A percentile compares a stretch with the other conserved stretches of the same genome.
These are phyloP conservation scores for Drosophila recens DNA, from an alignment of 2,888 invertebrate species.

Conservation along the genomic window DNA sequence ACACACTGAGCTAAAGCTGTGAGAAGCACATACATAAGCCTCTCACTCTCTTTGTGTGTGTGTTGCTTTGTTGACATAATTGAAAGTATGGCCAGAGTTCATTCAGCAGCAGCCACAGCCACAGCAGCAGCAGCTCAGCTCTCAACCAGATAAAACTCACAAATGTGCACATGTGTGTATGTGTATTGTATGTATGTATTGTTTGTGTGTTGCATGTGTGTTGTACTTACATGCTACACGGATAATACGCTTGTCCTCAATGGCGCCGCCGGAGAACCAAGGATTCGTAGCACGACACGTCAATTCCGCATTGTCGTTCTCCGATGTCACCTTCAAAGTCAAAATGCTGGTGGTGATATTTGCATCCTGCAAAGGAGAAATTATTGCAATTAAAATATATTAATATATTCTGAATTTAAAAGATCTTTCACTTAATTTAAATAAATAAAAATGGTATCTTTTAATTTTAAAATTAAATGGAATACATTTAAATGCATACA, in stretches of 20 bases:
- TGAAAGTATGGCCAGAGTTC: slow-evolving; percentile 45
- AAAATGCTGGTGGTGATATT: slow-evolving; percentile 91
- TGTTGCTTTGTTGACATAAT: slow-evolving; percentile 55
- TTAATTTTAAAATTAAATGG: too few species aligned
- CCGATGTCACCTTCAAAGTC: slow-evolving; percentile 90
- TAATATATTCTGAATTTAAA: not conserved
- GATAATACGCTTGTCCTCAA: slow-evolving; percentile 91
- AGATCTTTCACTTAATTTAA: not conserved
- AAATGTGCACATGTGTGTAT: slow-evolving; percentile 2
- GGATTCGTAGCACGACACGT: slow-evolving; percentile 95
- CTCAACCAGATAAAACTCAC: not conserved
- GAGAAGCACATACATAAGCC: slow-evolving; percentile 43
- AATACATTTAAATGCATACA: too few species aligned
- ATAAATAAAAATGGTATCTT: too few species aligned
- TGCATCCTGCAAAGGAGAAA: slow-evolving; percentile 76
- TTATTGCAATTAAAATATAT: not conserved
- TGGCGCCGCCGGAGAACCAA: slow-evolving; percentile 92
- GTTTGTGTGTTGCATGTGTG: not conserved
- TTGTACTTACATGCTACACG: slow-evolving; percentile 93
- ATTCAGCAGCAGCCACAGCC: slow-evolving; percentile 25
- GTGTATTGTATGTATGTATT: not conserved
- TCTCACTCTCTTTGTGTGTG: slow-evolving; percentile 16
- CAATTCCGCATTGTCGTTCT: slow-evolving; percentile 93
- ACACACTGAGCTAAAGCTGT: slow-evolving; percentile 16
- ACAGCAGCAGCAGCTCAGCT: slow-evolving; percentile 14